Evolutionary conservation across 1,140 invertebrate genomes (phyloP), one percentile per base, ranked within the genome.

Genomic region (Arion vulgaris): DNA sequence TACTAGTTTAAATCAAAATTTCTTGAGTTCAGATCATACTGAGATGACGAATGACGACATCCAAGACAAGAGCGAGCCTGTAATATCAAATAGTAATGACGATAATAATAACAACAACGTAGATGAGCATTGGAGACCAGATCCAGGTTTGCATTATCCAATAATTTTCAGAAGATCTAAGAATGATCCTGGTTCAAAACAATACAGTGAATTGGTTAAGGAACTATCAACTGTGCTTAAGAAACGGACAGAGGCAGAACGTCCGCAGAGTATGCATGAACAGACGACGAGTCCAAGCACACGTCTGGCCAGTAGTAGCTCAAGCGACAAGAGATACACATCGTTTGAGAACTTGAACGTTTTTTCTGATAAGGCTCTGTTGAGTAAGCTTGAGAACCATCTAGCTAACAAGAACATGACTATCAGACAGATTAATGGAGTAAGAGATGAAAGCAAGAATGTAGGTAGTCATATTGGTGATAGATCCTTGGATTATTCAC

Each of bases 91-190:
- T 66, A 11, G 17, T 34, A 17, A 17, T 34, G 28, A 66, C n/a
- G n/a, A 11, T 1, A 17, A 17, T 34, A 17, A 66, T 7, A 7
- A 11, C 9, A 34, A 28, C 28, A 66, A 17, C 62, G 11, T 7
- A 32, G 45, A 73, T 34, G 72, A 34, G 1, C 38, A 36, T 9
- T 34, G 36, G n/a, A 2, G n/a, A 51, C 13, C 32, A 39, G 53
- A 62, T 32, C 66, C 76, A 1, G 62, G 57, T 2, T 36, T 45
- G 11, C 39, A 71, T 23, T 83, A 74, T 73, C 89, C 88, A 45
- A 88, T 89, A 53, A 86, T 90, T 28, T 90, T 88, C 71, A 87
- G 89, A 36, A 85, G 87, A 66, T 89, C 89, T 17, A 89, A 87
- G 53, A 87, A 86, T 69, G 88, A 90, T 72, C 87, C 87, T 17